Evolutionary conservation across 2,888 invertebrate genomes (phyloP).

Genomic region (Dyspetes luteomarginatus): DNA sequence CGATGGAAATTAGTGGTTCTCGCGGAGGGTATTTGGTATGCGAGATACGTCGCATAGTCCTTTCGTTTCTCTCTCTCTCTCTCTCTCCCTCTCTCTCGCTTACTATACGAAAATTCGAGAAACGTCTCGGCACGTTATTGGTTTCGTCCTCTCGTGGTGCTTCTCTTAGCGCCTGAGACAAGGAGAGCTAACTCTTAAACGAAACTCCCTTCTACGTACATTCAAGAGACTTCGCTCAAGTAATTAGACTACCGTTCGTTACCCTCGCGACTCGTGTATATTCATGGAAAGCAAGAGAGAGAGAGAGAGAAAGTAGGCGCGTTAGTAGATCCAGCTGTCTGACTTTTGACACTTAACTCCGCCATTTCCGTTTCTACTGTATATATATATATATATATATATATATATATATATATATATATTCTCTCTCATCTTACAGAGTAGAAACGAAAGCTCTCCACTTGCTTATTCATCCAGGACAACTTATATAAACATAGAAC

Average conservation of each 20-base stretch:
- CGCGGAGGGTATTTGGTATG: constrained; percentile 75
- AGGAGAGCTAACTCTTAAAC: constrained; percentile 29
- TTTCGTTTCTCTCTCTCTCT: constrained; percentile 20
- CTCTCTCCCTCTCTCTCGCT: background rate
- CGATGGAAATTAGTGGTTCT: constrained; percentile 81
- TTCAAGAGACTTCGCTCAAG: constrained; percentile 78
- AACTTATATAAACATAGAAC: background rate
- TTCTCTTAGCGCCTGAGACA: constrained; percentile 8
- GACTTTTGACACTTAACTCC: constrained; percentile 34
- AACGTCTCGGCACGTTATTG: constrained; percentile 82
- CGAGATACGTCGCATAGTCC: constrained; percentile 72
- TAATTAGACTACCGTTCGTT: constrained; percentile 82
- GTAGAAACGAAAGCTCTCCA: constrained; percentile 18
- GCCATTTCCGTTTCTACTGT: constrained; percentile 20
- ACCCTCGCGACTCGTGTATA: constrained; percentile 67
- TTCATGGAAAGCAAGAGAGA: constrained; percentile 8
- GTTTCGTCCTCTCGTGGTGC: constrained; percentile 76
- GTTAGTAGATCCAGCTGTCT: constrained; percentile 48
- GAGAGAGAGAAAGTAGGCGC: constrained; percentile 51
- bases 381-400: no score
- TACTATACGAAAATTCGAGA: constrained; percentile 44
- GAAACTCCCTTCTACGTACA: constrained; percentile 46
- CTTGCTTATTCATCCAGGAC: constrained; percentile 1
- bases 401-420: no score
- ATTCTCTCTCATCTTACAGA: constrained; percentile 12